These are phyloP conservation scores for Halesus radiatus DNA, from an alignment of 1,140 invertebrate species.

Conservation along the genomic window DNA sequence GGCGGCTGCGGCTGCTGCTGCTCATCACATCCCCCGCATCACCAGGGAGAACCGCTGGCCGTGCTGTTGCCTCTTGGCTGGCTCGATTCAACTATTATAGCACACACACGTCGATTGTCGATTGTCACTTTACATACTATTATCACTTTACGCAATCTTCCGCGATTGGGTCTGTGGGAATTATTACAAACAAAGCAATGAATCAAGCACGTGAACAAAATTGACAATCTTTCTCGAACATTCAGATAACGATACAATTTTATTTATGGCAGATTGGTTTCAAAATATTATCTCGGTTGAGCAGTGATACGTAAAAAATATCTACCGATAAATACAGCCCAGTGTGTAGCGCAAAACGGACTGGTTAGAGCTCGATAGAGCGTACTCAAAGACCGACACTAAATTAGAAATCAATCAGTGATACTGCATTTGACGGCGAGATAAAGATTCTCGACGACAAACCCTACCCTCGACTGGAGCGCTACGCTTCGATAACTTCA, in stretches of 20 bases:
- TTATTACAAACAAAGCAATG: neutral
- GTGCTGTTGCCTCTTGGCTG: neutral
- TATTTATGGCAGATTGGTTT: too few relatives aligned
- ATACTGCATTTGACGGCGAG: neutral
- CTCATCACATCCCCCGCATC: conserved; percentile 39
- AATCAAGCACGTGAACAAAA: neutral
- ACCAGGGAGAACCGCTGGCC: neutral
- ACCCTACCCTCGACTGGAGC: neutral
- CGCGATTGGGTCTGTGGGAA: neutral
- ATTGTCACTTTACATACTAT: neutral
- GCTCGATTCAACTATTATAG: neutral
- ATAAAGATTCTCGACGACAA: neutral
- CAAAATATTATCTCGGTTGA: too few relatives aligned
- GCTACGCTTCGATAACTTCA: neutral
- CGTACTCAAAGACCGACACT: neutral
- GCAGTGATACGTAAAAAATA: neutral
- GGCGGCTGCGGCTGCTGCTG: conserved; percentile 13
- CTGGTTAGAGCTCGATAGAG: neutral
- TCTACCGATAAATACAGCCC: neutral
- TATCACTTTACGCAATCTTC: conserved; percentile 7
- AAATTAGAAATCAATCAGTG: neutral
- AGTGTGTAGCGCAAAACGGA: neutral
- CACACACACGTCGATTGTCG: neutral
- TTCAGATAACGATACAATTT: too few relatives aligned
- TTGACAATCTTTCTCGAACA: too few relatives aligned